Base-by-base conservation (phyloP, 2,797 vertebrate genomes). In the Microhierax caerulescens region DNA sequence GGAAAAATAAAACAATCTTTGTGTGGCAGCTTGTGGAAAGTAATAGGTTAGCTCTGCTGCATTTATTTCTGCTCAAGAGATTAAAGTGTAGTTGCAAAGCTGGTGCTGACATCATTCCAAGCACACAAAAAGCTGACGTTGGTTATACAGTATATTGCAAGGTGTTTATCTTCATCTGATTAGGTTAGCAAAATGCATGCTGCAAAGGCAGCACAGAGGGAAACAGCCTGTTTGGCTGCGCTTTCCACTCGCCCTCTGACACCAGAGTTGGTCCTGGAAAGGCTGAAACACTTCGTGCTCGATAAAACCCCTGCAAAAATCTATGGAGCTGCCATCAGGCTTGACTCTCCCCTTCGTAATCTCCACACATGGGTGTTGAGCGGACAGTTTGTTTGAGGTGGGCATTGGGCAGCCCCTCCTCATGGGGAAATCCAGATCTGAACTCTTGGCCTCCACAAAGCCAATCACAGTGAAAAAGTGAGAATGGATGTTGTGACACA, bases 161-260 rank as follows among this genome's bases (percentile, higher is more conserved):
- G 94, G 90, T 96, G 95, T 90, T 97, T 97, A 95, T 96, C 95
- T 96, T 53, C 90, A 92, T 94, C 85, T 94, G 95, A 96, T 96
- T 96, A 97, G 90, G 68, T 78, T 93, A 72, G 77, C 60, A 57
- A 93, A 95, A 72, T 0, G 7, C 22, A 3, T 27, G 15, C 39
- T 70, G 82, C 34, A 39, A 78, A 90, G 83, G 56, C 70, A 85
- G 14, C 60, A 73, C 36, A 73, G 39, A 61, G 60, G 61, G 76
- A 70, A 94, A 83, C 0, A 1, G 12, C 36, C 25, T 87, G 47
- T 76, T 81, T 90, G 63, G 65, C 68, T 1, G 0, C 36, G 53
- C 85, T 93, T 91, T 68, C 61, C 20, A 9, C 50, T 90, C 0
- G 0, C 86, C 41, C 70, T n/a, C 85, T 73, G 70, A 57, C 51